Evolutionary conservation across 2,113 vertebrate species (phyloP).

Genomic region (Zosterops borbonicus): DNA sequence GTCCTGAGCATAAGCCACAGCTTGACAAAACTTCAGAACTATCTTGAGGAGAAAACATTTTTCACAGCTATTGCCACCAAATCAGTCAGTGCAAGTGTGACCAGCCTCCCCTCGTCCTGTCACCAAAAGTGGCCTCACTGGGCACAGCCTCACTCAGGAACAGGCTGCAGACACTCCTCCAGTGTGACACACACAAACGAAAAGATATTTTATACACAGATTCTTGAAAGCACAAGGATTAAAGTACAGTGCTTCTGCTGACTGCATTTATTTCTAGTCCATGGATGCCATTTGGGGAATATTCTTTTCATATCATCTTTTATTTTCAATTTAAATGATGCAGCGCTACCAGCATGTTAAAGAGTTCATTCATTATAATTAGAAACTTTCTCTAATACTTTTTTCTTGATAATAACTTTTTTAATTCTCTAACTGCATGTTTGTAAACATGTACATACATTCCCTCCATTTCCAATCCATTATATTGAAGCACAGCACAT

Average conservation of each 20-base stretch:
- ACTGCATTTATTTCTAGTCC: not conserved
- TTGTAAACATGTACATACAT: not conserved
- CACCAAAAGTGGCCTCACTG: fast-evolving
- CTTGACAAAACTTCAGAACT: not conserved
- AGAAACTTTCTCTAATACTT: not conserved
- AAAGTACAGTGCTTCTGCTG: not conserved
- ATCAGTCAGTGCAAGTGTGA: not conserved
- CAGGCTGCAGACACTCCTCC: not conserved
- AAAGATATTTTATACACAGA: not conserved
- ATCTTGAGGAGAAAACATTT: not conserved
- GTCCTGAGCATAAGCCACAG: not conserved
- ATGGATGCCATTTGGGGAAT: not conserved
- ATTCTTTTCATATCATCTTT: not conserved
- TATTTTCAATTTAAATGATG: not conserved
- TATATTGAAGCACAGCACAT: not conserved
- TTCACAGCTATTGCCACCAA: not conserved
- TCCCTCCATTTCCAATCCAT: not conserved
- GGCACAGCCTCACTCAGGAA: not conserved
- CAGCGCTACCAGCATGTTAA: not conserved
- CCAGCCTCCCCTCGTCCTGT: not conserved
- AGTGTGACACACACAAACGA: not conserved
- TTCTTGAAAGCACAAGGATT: not conserved
- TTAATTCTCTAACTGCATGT: not conserved
- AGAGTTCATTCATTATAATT: not conserved
- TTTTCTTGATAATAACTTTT: not conserved